Evolutionary conservation across 2,113 vertebrate species (phyloP), one percentile per base, ranked within the genome.

Genomic region (Empidonax traillii): DNA sequence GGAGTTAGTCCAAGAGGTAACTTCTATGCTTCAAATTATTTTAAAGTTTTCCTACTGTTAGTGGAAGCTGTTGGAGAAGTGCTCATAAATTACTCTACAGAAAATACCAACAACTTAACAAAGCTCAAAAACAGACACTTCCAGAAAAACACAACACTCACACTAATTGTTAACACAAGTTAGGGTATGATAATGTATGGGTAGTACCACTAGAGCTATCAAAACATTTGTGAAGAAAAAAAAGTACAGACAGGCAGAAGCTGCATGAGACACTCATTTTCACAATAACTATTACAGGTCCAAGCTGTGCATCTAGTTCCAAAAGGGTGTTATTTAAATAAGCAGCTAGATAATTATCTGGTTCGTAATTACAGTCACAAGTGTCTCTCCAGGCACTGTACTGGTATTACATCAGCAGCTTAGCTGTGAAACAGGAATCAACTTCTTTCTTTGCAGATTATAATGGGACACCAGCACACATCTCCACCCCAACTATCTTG

Each of bases 311-410:
- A 89, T 77, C 62, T 93, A 86, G 69, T 41, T 96, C 81, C 78
- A 89, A 91, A 96, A 95, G 87, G 78, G 58, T 88, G 73, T 92
- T 94, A 94, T 93, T 97, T 96, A 93, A 97, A 85, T 76, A 95
- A 96, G 79, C 79, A 95, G 80, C 46, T 77, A 67, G 80, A 85
- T 93, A 97, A 96, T 97, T 96, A 96, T 68, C 88, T 83, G 69
- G 67, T 90, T 76, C 1, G 24, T 93, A 93, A 95, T 95, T 97
- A 94, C 74, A 94, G 92, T 55, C 90, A 90, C 75, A 69, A 94
- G 83, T 52, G 66, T 87, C 96, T 92, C 77, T 87, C 59, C 62
- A 87, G 93, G 83, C 93, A 77, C 83, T 94, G 13, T 24, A 28
- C 2, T 76, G 62, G 53, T 73, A 33, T 93, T 82, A 81, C 59